phyloP scores from a whole-genome alignment of 2,797 vertebrate genomes.

The Gymnothorax javanicus region DNA sequence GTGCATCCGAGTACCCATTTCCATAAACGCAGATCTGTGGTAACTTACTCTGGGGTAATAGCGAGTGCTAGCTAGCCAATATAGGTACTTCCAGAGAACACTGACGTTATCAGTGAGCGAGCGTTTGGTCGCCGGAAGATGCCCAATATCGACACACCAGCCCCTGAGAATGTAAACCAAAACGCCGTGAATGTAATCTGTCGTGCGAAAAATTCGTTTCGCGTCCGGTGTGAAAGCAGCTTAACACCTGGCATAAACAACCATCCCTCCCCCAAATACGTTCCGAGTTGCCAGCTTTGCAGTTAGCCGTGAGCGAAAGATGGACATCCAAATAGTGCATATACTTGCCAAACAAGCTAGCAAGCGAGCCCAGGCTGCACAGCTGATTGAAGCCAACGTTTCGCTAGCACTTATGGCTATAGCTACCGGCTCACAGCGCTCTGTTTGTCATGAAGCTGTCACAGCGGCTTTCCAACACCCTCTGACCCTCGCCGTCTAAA shows the following conservation, averaged over 20 bases:
- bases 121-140: too few relatives aligned
- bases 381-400: not conserved
- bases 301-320: not conserved
- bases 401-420: not conserved
- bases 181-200: too few relatives aligned
- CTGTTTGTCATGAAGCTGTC: not conserved
- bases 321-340: not conserved
- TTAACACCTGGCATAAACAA: not conserved
- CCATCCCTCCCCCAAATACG: not conserved
- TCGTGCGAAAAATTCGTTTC: too few relatives aligned
- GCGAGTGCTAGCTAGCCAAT: not conserved
- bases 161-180: not conserved
- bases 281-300: not conserved
- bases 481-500: not conserved
- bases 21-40: not conserved
- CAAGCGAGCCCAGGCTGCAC: not conserved
- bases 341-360: not conserved
- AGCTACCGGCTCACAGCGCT: not conserved
- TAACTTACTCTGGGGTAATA: not conserved
- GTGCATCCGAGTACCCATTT: not conserved
- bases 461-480: not conserved
- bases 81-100: not conserved
- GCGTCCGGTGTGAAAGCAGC: not conserved
- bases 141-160: not conserved
- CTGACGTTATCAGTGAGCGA: not conserved